Percentiles rank a stretch among this genome's conserved stretches.
Evolutionary conservation across 1,140 invertebrate genomes (phyloP).

Genomic region (Cyrtorhinus lividipennis): DNA sequence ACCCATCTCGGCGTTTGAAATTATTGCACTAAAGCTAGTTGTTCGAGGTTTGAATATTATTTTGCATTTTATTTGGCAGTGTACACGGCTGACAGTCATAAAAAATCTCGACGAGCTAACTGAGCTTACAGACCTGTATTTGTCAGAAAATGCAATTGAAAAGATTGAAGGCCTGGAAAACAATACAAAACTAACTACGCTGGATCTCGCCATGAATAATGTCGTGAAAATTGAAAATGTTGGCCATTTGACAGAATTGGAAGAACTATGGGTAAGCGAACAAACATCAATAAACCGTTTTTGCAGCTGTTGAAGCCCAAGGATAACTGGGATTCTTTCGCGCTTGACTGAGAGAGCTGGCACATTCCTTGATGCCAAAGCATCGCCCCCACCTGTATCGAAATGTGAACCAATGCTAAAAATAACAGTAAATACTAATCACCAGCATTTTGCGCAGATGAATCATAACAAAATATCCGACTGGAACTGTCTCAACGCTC

Average conservation of each 20-base stretch:
- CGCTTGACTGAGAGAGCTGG: not conserved
- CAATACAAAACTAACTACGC: conserved; percentile 58
- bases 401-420: not conserved
- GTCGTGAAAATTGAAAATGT: conserved; percentile 71
- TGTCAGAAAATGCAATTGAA: conserved; percentile 86
- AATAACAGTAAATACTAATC: no score
- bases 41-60: not conserved
- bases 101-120: conserved; percentile 64
- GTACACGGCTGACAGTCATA: conserved; percentile 75
- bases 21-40: not conserved
- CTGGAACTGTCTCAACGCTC: conserved; percentile 68
- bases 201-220: conserved; percentile 83
- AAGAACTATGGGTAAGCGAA: conserved; percentile 85
- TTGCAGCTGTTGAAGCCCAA: not conserved
- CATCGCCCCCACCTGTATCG: not conserved
- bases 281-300: no score
- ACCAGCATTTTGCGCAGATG: no score
- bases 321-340: not conserved
- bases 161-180: conserved; percentile 55
- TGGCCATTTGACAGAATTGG: conserved; percentile 52
- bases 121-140: conserved; percentile 75
- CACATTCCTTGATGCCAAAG: not conserved
- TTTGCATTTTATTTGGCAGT: conserved; percentile 31
- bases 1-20: not conserved
- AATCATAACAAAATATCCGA: conserved; percentile 82